Base-by-base conservation (phyloP, 2,888 invertebrate species). In the Spodoptera exigua region DNA sequence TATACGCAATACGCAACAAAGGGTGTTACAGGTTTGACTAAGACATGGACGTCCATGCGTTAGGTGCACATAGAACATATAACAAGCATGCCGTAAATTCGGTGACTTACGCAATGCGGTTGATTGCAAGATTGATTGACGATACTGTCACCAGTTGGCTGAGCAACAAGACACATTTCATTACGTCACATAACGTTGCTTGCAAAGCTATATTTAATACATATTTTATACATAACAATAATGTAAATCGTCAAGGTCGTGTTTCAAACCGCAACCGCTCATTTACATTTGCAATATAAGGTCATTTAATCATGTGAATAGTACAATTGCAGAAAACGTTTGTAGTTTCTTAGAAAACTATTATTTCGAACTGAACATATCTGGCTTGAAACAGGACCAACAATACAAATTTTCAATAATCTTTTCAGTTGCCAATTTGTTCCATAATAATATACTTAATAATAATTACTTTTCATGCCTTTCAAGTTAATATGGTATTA, bases 101-200 rank as follows among this genome's bases (percentile, higher is more conserved):
- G 85, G 89, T 88, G 95, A 97, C 97, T 97, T 97, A 97, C 97
- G 97, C 97, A 95, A 97, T 97, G 95, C 97, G 96, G 96, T 97
- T 97, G 95, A 97, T 96, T 95, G 97, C 97, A 95, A 97, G 96
- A 96, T 97, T 97, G 96, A 97, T 97, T 95, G 97, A 96, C 91
- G 97, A 97, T 95, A 97, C 97, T 94, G 97, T 97, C 96, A 97
- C 97, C 96, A 97, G 97, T 96, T 97, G 97, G 96, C 97, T 98
- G 96, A 95, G 95, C 94, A 95, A 90, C 87, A 91, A 93, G 89
- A 93, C 89, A 93, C 86, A 88, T 80, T 85, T 90, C 89, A 91
- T 92, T 92, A 91, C 89, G 87, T 92, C 91, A 92, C 92, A 90
- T 82, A 88, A 91, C 89, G 82, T 84, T 83, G 86, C 86, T 88